A percentile compares a stretch with the other conserved stretches of the same genome.
These are phyloP conservation scores for Hippocampus abdominalis DNA, from an alignment of 2,113 vertebrate species.

Conservation along the genomic window DNA sequence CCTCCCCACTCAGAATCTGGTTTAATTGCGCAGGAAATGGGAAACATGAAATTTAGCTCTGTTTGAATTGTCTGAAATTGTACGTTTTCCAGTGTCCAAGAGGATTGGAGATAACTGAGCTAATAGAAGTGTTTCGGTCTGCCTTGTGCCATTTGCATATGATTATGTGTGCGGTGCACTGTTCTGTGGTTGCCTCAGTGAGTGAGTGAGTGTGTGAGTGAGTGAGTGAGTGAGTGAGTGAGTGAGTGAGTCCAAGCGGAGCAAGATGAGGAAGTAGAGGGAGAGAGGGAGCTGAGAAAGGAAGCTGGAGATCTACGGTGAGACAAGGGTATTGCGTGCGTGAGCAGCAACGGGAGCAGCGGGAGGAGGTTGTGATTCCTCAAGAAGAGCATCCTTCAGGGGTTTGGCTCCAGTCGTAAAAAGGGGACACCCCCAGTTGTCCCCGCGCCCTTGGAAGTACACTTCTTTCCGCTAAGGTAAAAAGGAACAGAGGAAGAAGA, in stretches of 20 bases:
- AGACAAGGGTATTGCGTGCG: conserved; percentile 25
- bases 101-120: neutral
- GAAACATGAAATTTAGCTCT: neutral
- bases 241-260: conserved; percentile 42
- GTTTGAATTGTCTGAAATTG: neutral
- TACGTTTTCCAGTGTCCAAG: neutral
- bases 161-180: conserved; percentile 12
- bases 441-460: conserved; percentile 25
- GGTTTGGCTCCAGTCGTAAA: conserved; percentile 29
- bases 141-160: conserved; percentile 31
- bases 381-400: conserved; percentile 34
- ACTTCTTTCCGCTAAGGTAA: conserved; percentile 22
- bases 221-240: conserved; percentile 42
- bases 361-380: conserved; percentile 43
- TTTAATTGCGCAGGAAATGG: conserved; percentile 6
- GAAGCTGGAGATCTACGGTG: conserved; percentile 31
- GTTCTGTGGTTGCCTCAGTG: conserved; percentile 28
- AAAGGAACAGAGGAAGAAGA: conserved; percentile 28
- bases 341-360: conserved; percentile 24
- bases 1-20: neutral
- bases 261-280: conserved; percentile 42
- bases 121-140: conserved; percentile 11
- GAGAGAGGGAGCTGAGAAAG: conserved; percentile 28
- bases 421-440: conserved; percentile 26
- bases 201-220: conserved; percentile 40